Evolutionary conservation across 2,113 vertebrate genomes (phyloP), one percentile per base, ranked within the genome.

Genomic region (Scopus umbretta): DNA sequence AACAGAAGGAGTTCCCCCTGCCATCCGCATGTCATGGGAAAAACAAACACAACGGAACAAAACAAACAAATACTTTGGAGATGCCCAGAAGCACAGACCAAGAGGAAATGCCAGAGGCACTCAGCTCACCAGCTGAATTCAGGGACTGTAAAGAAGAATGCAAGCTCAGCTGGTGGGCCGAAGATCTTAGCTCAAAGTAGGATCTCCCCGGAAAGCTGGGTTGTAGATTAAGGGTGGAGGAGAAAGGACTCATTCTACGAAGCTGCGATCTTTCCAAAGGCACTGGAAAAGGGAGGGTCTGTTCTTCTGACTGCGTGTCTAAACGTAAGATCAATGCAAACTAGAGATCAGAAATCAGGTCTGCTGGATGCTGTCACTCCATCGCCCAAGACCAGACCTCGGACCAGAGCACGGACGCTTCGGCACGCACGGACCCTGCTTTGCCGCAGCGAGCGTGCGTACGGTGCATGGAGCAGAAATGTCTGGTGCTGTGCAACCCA

Each of bases 251-350:
- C 97, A 97, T 98, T 83, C 98, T 98, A 97, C 98, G 98, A 59
- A 98, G 98, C 97, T 98, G 98, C 95, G 98, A 97, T 98, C 98
- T 98, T 98, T 98, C 98, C 98, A 98, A 98, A 98, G 98, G 98
- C 97, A 98, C 98, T 97, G 98, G 98, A 93, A 98, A 98, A 96
- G 98, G 97, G 97, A 97, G 97, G 97, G 98, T 98, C 97, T 98
- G 98, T 76, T 98, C 98, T 98, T 98, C 98, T 92, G 98, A 97
- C 78, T 98, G 98, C 34, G 98, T 98, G 98, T 98, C 98, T 98
- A 98, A 97, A 98, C 2, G 98, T 96, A 96, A 98, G 98, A 98
- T 96, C 94, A 98, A 98, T 26, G 98, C 94, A 98, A 98, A 98
- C 97, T 96, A 61, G 68, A 96, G 71, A 96, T 98, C 98, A 98